Conservation (phyloP, 2,888 invertebrate species). For the Sthenelais limicola region DNA sequence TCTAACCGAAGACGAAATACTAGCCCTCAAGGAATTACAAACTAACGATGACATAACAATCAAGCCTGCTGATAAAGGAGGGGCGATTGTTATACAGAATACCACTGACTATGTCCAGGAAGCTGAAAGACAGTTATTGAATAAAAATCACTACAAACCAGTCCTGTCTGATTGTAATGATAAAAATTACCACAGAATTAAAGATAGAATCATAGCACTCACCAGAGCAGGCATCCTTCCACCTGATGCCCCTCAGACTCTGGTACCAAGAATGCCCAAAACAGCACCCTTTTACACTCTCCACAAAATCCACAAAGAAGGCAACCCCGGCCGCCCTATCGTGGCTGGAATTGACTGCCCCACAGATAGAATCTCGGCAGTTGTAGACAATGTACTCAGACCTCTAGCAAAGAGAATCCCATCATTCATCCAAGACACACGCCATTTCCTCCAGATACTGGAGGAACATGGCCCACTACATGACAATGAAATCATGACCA, state of each 20-base stretch:
- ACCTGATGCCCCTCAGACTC: background rate
- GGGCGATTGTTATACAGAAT: conserved; percentile 4
- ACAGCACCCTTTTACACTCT: conserved; percentile 8
- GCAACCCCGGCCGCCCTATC: background rate
- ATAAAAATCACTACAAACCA: background rate
- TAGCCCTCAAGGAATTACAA: background rate
- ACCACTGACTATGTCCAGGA: background rate
- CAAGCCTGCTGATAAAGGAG: conserved; percentile 2
- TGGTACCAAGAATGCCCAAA: background rate
- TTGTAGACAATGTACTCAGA: no score
- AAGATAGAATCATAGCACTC: background rate
- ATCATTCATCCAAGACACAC: no score
- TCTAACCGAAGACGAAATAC: background rate
- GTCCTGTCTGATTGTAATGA: background rate
- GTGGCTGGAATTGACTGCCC: background rate
- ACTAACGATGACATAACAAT: background rate
- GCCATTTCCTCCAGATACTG: no score
- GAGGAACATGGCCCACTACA: no score
- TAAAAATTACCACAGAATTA: background rate
- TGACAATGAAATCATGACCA: no score
- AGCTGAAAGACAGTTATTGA: background rate
- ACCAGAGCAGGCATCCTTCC: background rate
- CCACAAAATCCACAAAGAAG: no score
- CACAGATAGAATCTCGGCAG: background rate
- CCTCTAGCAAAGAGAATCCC: no score